Evolutionary conservation across 2,797 vertebrate species (phyloP).

Genomic region (Petrocephalus sullivani): DNA sequence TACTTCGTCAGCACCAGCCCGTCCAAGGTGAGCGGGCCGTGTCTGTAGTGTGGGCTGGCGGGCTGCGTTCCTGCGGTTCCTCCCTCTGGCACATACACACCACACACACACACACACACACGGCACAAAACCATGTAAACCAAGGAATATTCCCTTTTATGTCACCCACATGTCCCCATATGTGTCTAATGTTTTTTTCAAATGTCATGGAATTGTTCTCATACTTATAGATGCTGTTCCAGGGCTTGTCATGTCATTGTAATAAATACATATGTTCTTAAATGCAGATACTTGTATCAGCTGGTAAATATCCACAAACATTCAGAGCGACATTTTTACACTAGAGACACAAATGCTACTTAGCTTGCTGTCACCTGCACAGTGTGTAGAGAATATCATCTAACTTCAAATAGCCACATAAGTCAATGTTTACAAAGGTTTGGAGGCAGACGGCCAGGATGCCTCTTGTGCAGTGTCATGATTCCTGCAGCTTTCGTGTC

Average conservation of each 20-base stretch:
- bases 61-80: neutral
- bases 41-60: neutral
- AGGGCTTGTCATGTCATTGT: neutral
- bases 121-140: neutral
- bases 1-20: slow-evolving; percentile 91
- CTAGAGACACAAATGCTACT: neutral
- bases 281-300: neutral
- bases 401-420: neutral
- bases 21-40: slow-evolving; percentile 68
- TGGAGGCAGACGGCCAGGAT: neutral
- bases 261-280: neutral
- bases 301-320: neutral
- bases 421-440: neutral
- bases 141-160: neutral
- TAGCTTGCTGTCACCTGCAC: neutral
- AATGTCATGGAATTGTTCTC: too few species aligned
- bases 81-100: neutral
- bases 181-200: neutral
- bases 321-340: neutral
- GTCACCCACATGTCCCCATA: neutral
- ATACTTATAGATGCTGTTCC: neutral
- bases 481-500: neutral
- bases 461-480: neutral
- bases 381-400: neutral
- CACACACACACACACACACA: neutral